These are phyloP conservation scores for Pyrocoelia pectoralis DNA, from an alignment of 2,888 invertebrate genomes.

Conservation along the genomic window DNA sequence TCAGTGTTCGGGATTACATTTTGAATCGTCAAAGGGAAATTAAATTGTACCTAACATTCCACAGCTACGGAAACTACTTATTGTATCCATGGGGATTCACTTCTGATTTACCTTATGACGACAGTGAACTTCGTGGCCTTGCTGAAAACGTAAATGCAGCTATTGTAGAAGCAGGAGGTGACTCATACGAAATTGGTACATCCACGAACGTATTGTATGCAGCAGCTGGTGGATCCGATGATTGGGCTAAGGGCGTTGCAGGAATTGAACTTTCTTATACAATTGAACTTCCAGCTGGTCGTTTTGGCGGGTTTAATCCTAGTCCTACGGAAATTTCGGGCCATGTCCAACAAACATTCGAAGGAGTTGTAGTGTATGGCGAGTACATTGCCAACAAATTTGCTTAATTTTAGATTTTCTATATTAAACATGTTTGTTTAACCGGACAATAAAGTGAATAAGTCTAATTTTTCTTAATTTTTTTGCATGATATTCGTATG, in stretches of 20 bases:
- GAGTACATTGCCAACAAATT: conserved; percentile 51
- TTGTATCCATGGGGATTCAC: conserved; percentile 76
- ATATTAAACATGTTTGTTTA: no score
- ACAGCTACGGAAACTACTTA: conserved; percentile 77
- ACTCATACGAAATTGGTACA: conserved; percentile 63
- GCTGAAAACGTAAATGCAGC: conserved; percentile 40
- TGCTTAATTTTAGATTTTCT: neutral
- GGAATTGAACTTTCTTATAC: conserved; percentile 67
- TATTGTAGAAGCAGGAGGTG: conserved; percentile 55
- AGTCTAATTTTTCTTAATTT: no score
- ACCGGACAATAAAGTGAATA: no score
- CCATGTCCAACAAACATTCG: conserved; percentile 68
- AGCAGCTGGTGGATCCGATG: conserved; percentile 71
- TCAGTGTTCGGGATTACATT: conserved; percentile 51
- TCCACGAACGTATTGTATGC: conserved; percentile 61
- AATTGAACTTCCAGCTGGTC: conserved; percentile 68
- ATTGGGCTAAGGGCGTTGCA: conserved; percentile 67
- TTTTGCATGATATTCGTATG: no score
- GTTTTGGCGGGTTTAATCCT: conserved; percentile 65
- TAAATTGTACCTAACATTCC: conserved; percentile 76
- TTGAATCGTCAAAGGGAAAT: conserved; percentile 62
- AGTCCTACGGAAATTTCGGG: conserved; percentile 64
- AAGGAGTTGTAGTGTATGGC: conserved; percentile 63
- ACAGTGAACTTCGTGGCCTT: conserved; percentile 64
- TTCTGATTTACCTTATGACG: conserved; percentile 68